Percentiles rank a stretch among this genome's conserved stretches.
These are phyloP conservation scores for Tonatia bakeri DNA, from an alignment of 2,113 vertebrate genomes.

Conservation along the genomic window DNA sequence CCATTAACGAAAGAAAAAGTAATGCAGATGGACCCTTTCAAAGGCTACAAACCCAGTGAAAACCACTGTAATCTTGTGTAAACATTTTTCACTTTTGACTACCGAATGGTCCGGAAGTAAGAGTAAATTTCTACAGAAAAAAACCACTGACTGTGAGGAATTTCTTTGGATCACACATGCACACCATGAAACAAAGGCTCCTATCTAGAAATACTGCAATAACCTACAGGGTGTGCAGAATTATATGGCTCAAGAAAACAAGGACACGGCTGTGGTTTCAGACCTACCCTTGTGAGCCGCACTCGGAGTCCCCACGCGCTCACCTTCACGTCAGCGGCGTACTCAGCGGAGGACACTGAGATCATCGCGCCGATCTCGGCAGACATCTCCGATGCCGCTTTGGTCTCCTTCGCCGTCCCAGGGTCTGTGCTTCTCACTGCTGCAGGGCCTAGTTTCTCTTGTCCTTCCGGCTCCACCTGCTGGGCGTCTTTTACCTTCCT, in stretches of 20 bases:
- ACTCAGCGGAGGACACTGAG: constrained; percentile 91
- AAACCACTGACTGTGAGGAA: not conserved
- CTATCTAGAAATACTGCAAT: not conserved
- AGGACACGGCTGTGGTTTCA: not conserved
- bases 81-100: not conserved
- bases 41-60: not conserved
- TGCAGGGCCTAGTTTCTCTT: constrained; percentile 85
- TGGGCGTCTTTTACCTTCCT: constrained; percentile 96
- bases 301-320: not conserved
- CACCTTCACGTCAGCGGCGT: constrained; percentile 91
- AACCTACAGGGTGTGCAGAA: not conserved
- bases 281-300: rapidly evolving
- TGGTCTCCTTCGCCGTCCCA: constrained; percentile 86
- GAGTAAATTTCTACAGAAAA: not conserved
- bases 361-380: constrained; percentile 96
- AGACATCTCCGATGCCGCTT: constrained; percentile 87
- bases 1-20: not conserved
- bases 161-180: not conserved
- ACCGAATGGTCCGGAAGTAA: not conserved
- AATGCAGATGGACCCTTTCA: not conserved
- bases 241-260: not conserved
- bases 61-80: not conserved
- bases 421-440: constrained; percentile 86
- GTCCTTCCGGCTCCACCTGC: constrained; percentile 88
- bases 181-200: not conserved